A percentile compares a stretch with the other conserved stretches of the same genome.
phyloP scores from a whole-genome alignment of 2,888 invertebrate species.

The Nemotelus nigrinus region DNA sequence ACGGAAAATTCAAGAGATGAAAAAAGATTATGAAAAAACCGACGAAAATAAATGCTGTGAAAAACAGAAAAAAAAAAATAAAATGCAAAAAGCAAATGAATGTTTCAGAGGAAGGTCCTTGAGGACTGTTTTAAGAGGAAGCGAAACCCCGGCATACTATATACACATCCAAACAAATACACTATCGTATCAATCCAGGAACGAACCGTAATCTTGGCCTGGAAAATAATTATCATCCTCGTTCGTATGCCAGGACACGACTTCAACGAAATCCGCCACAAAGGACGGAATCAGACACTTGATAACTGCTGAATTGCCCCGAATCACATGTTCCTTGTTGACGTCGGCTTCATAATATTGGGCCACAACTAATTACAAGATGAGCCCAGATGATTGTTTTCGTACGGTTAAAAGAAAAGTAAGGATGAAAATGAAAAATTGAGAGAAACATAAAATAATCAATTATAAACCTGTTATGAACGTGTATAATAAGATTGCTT shows the following conservation, averaged over 20 bases:
- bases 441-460: too few species aligned
- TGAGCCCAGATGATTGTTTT: too few species aligned
- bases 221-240: slow-evolving; percentile 78
- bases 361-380: slow-evolving; percentile 72
- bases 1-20: slow-evolving; percentile 25
- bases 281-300: slow-evolving; percentile 88
- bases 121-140: background rate
- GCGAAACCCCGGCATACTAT: too few species aligned
- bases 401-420: background rate
- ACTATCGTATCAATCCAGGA: background rate
- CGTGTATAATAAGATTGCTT: too few species aligned
- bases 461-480: too few species aligned
- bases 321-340: slow-evolving; percentile 85
- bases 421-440: background rate
- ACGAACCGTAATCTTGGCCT: slow-evolving; percentile 69
- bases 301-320: slow-evolving; percentile 81
- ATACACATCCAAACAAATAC: background rate
- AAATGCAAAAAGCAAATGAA: background rate
- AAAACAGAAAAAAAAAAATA: slow-evolving; percentile 9
- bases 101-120: background rate
- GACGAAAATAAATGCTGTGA: slow-evolving; percentile 10
- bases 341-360: slow-evolving; percentile 86
- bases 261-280: slow-evolving; percentile 85
- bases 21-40: slow-evolving; percentile 36
- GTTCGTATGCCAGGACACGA: slow-evolving; percentile 83